Base-by-base conservation (phyloP, 1,140 invertebrate species). In the Geopemphigus sp. region DNA sequence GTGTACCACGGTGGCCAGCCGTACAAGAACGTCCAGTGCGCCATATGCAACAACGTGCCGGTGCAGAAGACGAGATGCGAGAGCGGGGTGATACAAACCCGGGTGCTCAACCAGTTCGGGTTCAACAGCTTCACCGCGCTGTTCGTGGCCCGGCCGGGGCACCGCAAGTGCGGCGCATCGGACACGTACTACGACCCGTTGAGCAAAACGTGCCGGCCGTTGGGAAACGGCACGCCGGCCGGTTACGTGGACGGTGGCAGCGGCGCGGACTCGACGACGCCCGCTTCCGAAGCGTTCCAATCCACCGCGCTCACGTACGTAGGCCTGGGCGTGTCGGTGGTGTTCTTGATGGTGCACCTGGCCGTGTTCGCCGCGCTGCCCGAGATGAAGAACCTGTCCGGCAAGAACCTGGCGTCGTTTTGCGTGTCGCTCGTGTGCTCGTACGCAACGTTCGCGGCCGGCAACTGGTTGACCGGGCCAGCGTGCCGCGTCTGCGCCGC, bases 11-110 rank as follows among this genome's bases (percentile, higher is more conserved):
- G 82, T 10, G 83, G 83, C n/a, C 82, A 83, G 6, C 84, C 84
- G 0, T 90, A 87, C 83, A 84, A 87, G 81, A 90, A 90, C 82
- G 83, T 86, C 0, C 88, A 90, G 82, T 90, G 89, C 83, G 89
- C 89, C 6, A 81, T 87, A 14, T 90, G 89, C 83, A 88, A 90
- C 82, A 82, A 85, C 24, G 86, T 85, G 1, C 81, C 82, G 4
- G 82, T 86, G 47, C 86, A 87, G 80, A 72, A 85, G 70, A 68
- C 87, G 29, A 82, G 81, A 56, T 87, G 88, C 82, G 78, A 83
- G 10, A 80, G 61, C 50, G 73, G 78, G 39, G 78, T 45, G 80
- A 11, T 72, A 68, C 29, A 73, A 83, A 45, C 66, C 82, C 15
- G 82, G 82, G 5, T 84, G 82, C 70, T 59, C 22, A 84, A 85